Evolutionary conservation across 2,113 vertebrate species (phyloP).

Genomic region (Varanus komodoensis): DNA sequence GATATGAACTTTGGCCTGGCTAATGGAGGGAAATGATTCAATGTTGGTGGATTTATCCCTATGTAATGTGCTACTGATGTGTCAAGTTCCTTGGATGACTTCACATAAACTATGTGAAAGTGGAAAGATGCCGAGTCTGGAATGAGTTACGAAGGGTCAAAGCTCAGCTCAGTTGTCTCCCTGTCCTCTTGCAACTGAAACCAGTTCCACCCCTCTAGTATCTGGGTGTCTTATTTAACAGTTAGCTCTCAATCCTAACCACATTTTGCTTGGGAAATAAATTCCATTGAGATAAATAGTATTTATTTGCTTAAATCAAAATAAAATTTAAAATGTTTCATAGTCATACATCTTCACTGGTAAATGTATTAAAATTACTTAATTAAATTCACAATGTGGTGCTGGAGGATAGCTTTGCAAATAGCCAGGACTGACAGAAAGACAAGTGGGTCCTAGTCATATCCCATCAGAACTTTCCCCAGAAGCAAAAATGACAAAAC

Average conservation of each 20-base stretch:
- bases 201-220: neutral
- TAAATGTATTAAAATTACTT: neutral
- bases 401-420: too few relatives aligned
- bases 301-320: neutral
- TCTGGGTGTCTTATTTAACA: slow-evolving; percentile 39
- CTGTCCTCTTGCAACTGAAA: slow-evolving; percentile 43
- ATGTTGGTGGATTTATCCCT: slow-evolving; percentile 55
- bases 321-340: too few relatives aligned
- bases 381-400: neutral
- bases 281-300: neutral
- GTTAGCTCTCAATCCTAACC: neutral
- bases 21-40: slow-evolving; percentile 36
- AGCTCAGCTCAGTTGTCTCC: slow-evolving; percentile 64
- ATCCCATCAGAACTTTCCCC: too few relatives aligned
- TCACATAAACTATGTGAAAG: slow-evolving; percentile 38
- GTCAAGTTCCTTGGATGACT: slow-evolving; percentile 47
- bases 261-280: neutral
- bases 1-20: slow-evolving; percentile 53
- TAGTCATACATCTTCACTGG: neutral
- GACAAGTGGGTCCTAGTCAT: too few relatives aligned
- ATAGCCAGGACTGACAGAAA: too few relatives aligned
- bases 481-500: too few relatives aligned
- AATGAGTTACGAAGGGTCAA: slow-evolving; percentile 63
- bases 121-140: slow-evolving; percentile 53
- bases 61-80: slow-evolving; percentile 44